Percentiles rank a stretch among this genome's conserved stretches.
These are phyloP conservation scores for Bos taurus DNA, from an alignment of 2,113 vertebrate species.

Conservation along the genomic window DNA sequence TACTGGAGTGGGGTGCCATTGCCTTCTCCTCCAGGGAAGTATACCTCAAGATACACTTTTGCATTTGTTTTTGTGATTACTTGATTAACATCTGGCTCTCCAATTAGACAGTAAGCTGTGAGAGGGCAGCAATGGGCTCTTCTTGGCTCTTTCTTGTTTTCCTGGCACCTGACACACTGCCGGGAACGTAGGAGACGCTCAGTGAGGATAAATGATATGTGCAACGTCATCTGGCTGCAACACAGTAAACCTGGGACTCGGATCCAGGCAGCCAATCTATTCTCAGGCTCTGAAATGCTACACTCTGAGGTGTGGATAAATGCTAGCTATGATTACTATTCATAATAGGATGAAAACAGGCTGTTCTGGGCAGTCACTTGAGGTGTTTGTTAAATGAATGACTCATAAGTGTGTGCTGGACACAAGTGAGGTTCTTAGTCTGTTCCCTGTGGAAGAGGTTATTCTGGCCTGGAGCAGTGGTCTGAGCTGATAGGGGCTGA, in stretches of 20 bases:
- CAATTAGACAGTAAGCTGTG: not conserved
- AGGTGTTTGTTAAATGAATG: constrained; percentile 49
- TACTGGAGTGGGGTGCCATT: too few species aligned
- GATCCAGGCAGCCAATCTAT: not conserved
- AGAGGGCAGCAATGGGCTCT: not conserved
- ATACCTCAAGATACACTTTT: not conserved
- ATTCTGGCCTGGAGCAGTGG: not conserved
- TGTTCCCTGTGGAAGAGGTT: not conserved
- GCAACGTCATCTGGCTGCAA: not conserved
- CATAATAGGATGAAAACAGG: constrained; percentile 3
- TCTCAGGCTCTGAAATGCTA: not conserved
- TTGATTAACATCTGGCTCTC: not conserved
- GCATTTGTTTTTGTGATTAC: not conserved
- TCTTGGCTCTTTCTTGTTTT: not conserved
- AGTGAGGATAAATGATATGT: not conserved
- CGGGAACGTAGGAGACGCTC: not conserved
- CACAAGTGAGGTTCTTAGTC: not conserved
- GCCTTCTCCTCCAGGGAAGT: not conserved
- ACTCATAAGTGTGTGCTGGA: constrained; percentile 23
- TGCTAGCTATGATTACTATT: not conserved
- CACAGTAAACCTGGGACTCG: not conserved
- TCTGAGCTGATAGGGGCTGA: not conserved
- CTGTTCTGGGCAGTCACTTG: constrained; percentile 4
- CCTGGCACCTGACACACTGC: not conserved
- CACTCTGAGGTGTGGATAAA: not conserved